phyloP scores from a whole-genome alignment of 2,888 invertebrate genomes.

The Troides helena region DNA sequence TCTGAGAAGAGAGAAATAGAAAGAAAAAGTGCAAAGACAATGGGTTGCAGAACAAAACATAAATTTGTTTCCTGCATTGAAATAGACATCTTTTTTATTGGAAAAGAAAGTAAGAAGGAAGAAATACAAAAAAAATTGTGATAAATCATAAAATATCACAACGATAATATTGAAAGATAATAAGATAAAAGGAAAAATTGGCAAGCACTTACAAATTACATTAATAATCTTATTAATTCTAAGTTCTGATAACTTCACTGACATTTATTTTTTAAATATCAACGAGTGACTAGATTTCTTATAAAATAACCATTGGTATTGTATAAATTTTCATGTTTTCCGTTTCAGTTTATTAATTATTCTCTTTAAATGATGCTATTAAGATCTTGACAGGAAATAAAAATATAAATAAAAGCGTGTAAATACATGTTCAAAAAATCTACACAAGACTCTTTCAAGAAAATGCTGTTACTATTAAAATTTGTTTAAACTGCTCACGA shows the following conservation, averaged over 20 bases:
- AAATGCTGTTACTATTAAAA: slow-evolving; percentile 16
- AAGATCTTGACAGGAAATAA: slow-evolving; percentile 20
- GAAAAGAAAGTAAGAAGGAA: slow-evolving; percentile 49
- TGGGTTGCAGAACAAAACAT: slow-evolving; percentile 46
- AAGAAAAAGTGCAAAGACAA: slow-evolving; percentile 17
- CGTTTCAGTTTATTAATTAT: slow-evolving; percentile 15
- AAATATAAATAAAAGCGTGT: slow-evolving; percentile 27
- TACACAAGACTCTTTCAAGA: slow-evolving; percentile 16
- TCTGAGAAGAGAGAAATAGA: slow-evolving; percentile 8
- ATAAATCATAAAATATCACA: slow-evolving; percentile 42
- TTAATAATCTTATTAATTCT: slow-evolving; percentile 70
- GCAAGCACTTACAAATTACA: slow-evolving; percentile 73
- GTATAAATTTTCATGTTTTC: slow-evolving; percentile 21
- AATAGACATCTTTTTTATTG: slow-evolving; percentile 52
- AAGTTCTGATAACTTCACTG: slow-evolving; percentile 75
- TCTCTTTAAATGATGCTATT: slow-evolving; percentile 10
- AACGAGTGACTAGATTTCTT: slow-evolving; percentile 30
- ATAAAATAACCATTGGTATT: slow-evolving; percentile 23
- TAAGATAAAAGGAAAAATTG: slow-evolving; percentile 64
- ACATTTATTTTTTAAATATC: slow-evolving; percentile 58
- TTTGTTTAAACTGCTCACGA: slow-evolving; percentile 16
- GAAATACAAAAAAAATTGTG: slow-evolving; percentile 58
- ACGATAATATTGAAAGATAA: slow-evolving; percentile 33
- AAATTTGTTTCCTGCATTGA: slow-evolving; percentile 64
- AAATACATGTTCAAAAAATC: slow-evolving; percentile 27